Percentiles rank a stretch among this genome's conserved stretches.
These are phyloP conservation scores for Spatulosminthurus flaviceps DNA, from an alignment of 2,888 invertebrate genomes.

Conservation along the genomic window DNA sequence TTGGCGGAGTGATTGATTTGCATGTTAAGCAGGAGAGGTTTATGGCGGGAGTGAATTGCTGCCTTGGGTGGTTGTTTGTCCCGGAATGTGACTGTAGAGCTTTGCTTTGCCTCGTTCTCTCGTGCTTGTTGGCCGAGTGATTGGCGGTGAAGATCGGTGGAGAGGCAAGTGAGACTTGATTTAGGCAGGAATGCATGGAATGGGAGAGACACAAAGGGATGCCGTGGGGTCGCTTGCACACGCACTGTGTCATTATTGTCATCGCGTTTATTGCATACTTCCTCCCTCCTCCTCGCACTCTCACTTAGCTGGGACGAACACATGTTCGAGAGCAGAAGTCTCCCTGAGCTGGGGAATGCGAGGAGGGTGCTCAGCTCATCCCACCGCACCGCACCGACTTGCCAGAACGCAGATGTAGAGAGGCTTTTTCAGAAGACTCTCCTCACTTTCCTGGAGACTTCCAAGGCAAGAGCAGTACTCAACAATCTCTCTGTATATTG, in stretches of 20 bases:
- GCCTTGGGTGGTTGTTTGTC: neutral
- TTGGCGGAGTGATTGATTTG: neutral
- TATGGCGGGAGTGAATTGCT: neutral
- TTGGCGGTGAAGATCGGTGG: no score
- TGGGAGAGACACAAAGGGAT: neutral
- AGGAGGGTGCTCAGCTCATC: neutral
- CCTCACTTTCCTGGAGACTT: no score
- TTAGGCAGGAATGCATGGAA: neutral
- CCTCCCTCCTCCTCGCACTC: constrained; percentile 1
- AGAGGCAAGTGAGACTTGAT: constrained; percentile 9
- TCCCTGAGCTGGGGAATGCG: neutral
- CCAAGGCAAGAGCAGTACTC: no score
- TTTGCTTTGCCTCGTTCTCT: no score
- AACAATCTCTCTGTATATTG: no score
- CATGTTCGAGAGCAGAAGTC: neutral
- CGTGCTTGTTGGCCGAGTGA: no score
- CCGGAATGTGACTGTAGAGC: no score
- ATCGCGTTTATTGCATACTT: neutral
- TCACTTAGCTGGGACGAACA: neutral
- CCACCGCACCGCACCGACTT: no score
- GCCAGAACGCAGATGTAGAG: no score
- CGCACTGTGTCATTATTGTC: constrained; percentile 7
- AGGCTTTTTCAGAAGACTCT: no score
- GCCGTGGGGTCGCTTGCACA: constrained; percentile 4
- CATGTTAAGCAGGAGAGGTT: neutral